Base-by-base conservation (phyloP, 1,140 invertebrate genomes). In the Papilio polyxenes region DNA sequence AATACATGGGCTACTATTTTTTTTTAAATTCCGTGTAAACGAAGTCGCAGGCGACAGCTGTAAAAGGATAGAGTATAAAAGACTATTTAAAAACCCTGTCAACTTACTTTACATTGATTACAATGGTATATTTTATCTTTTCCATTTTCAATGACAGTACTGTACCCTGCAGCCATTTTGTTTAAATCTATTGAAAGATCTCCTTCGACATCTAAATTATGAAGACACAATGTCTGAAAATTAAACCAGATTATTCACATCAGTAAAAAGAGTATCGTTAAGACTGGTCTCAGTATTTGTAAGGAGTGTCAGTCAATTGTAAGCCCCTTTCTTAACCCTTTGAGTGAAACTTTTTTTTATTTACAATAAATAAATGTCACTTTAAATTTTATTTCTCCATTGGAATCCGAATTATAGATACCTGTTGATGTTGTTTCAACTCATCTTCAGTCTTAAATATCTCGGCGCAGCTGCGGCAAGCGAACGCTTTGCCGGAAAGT, bases 41-140 rank as follows among this genome's bases (percentile, higher is more conserved):
- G 40, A 7, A 44, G 7, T 7, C 7, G 4, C 40, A 7, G 4
- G 40, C 40, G 23, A 31, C 23, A 31, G 23, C 23, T 31, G 23
- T 31, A 31, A 31, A 31, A 31, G 23, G 23, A 31, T 1, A 31
- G 8, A 6, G 17, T 23, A 20, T 7, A 7, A 23, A 49, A 44
- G 2, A 3, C 11, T 31, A 40, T 76, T 65, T 72, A 72, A 77
- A 81, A 75, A 44, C n/a, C 3, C 44, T 7, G 15, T 48, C 20
- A 56, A 91, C 91, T 90, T 86, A 92, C 92, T 81, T 91, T 78
- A 81, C 92, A 93, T 79, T 91, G 86, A 72, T 89, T 87, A 79
- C 92, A 93, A 20, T 80, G 65, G 79, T 87, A 92, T 13, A 82
- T 56, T 85, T 86, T 89, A 1, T 85, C 83, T 69, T 87, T 87